A percentile compares a stretch with the other conserved stretches of the same genome.
Evolutionary conservation across 2,797 vertebrate species (phyloP).

Genomic region (Heliangelus exortis): DNA sequence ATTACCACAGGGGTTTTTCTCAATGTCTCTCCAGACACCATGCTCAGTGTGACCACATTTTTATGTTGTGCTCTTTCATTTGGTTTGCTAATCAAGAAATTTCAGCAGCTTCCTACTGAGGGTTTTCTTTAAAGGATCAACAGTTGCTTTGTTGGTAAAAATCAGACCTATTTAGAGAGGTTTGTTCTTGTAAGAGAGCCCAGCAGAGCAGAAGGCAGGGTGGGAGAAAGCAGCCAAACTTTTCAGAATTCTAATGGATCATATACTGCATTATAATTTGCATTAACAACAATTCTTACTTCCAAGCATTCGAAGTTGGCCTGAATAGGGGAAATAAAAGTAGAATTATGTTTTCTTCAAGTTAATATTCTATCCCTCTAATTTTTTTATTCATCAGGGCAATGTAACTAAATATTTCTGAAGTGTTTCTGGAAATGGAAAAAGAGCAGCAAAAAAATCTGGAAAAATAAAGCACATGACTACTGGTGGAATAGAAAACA

Average conservation of each 20-base stretch:
- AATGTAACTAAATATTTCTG: background rate
- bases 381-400: background rate
- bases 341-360: background rate
- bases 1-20: constrained; percentile 38
- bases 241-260: background rate
- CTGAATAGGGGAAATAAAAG: background rate
- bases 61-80: constrained; percentile 44
- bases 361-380: background rate
- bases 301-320: background rate
- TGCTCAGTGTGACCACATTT: constrained; percentile 31
- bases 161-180: background rate
- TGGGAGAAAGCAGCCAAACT: background rate
- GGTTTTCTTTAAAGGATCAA: constrained; percentile 17
- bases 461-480: background rate
- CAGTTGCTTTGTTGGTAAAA: background rate
- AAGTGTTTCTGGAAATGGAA: background rate
- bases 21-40: constrained; percentile 34
- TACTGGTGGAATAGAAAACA: background rate
- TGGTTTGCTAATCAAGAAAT: constrained; percentile 61
- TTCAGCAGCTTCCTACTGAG: constrained; percentile 40
- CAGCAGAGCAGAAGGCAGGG: background rate
- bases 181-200: background rate
- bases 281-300: background rate
- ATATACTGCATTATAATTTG: background rate
- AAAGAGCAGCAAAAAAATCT: background rate